Evolutionary conservation across 2,113 vertebrate species (phyloP), one percentile per base, ranked within the genome.

Genomic region (Cairina moschata): DNA sequence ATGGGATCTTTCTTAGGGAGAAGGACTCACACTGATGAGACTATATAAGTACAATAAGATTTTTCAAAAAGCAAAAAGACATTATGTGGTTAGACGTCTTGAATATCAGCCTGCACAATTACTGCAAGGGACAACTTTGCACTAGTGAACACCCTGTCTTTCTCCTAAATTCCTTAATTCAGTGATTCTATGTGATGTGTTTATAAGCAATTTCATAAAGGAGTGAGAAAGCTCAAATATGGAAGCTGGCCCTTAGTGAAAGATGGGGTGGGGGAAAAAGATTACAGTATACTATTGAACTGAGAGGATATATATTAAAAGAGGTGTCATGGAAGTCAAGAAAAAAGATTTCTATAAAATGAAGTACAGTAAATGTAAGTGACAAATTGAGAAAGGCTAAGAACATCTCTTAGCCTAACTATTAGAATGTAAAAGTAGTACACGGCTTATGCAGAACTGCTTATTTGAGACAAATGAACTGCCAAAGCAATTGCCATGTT

Each of bases 391-490:
- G 54, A 83, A 91, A 81, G 21, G 32, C 23, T 82, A 54, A 68
- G 16, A 86, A 11, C 44, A 76, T 60, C 38, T 36, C 62, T 83
- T 67, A 54, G 17, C 21, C 8, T 88, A 62, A 75, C 48, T 84
- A 46, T 8, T 92, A 75, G 86, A 71, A 80, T 50, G n/a, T 2
- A 20, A 63, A 74, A 56, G 13, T 56, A 81, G 14, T 15, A 69
- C 14, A 62, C 1, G 78, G 29, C 38, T 86, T 72, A 86, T 82
- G 31, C 44, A 84, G 93, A 93, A 66, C 13, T 60, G 17, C 8
- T 79, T 78, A 58, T 93, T 95, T 86, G 75, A 81, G 54, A 79
- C 28, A 95, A 94, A 91, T 50, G 13, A 82, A 58, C 17, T 96
- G 76, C 44, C 80, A 94, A 88, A 94, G 17, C 26, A 88, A 9